A percentile compares a stretch with the other conserved stretches of the same genome.
phyloP scores from a whole-genome alignment of 2,113 vertebrate species.

The Anhinga anhinga region DNA sequence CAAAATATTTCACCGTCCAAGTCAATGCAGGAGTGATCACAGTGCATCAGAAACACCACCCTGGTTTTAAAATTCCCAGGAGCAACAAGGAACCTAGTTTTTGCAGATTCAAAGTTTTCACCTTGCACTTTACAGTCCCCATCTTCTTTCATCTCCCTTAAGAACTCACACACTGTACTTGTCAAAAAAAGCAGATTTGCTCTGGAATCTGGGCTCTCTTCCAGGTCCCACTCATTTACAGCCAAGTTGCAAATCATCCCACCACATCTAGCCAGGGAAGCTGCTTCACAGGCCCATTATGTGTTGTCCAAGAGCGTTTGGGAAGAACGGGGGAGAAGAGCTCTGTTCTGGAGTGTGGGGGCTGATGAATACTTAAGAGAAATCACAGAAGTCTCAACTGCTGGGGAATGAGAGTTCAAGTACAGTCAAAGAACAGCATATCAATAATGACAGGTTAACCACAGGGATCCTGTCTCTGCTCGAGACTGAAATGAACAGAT shows the following conservation, averaged over 20 bases:
- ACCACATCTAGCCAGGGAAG: constrained; percentile 26
- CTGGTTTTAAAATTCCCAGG: not conserved
- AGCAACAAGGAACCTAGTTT: not conserved
- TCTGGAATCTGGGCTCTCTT: constrained; percentile 52
- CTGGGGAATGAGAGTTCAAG: not conserved
- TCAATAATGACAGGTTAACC: not conserved
- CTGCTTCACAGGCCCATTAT: not conserved
- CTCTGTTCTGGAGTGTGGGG: not conserved
- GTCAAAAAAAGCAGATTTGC: constrained; percentile 24
- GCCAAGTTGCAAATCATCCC: constrained; percentile 50
- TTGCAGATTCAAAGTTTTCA: not conserved
- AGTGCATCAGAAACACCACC: not conserved
- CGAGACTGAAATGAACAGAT: not conserved
- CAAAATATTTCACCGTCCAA: not conserved
- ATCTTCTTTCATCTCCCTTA: not conserved
- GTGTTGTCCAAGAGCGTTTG: constrained; percentile 1
- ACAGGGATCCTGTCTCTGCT: not conserved
- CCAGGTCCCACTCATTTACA: constrained; percentile 46
- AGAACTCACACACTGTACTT: not conserved
- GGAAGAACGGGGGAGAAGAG: constrained; percentile 3
- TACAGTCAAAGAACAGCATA: not conserved
- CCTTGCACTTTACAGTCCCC: not conserved
- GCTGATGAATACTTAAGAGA: not conserved
- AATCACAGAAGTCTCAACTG: not conserved
- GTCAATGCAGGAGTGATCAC: not conserved